Evolutionary conservation across 2,888 invertebrate genomes (phyloP).

Genomic region (Vannuccia rotundouncinata): DNA sequence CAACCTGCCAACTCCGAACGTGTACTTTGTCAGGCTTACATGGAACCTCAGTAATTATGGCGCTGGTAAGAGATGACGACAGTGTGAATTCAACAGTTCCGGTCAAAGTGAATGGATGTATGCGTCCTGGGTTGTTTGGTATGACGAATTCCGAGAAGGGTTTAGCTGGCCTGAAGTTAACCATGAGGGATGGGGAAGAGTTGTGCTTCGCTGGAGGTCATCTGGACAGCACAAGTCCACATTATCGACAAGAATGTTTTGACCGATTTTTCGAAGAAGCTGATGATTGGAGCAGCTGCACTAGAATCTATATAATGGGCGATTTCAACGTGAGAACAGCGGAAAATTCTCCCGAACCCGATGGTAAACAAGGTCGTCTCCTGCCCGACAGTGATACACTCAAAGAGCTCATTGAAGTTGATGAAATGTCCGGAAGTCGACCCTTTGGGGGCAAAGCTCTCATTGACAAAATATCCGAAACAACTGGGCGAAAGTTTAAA

Average conservation of each 20-base stretch:
- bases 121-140: background rate
- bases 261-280: background rate
- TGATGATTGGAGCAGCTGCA: background rate
- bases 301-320: background rate
- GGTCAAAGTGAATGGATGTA: background rate
- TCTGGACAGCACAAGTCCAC: background rate
- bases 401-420: background rate
- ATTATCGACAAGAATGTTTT: background rate
- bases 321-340: background rate
- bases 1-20: background rate
- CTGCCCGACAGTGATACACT: background rate
- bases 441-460: background rate
- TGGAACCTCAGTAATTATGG: background rate
- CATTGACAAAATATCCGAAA: background rate
- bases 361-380: background rate
- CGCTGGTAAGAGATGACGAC: background rate
- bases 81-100: background rate
- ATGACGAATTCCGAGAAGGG: background rate
- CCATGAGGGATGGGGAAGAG: background rate
- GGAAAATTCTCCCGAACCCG: background rate
- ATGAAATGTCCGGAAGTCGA: background rate
- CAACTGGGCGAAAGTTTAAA: background rate
- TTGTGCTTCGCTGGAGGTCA: background rate
- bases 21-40: background rate
- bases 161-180: background rate